phyloP scores from a whole-genome alignment of 2,113 vertebrate species.

The Dicerorhinus sumatrensis region DNA sequence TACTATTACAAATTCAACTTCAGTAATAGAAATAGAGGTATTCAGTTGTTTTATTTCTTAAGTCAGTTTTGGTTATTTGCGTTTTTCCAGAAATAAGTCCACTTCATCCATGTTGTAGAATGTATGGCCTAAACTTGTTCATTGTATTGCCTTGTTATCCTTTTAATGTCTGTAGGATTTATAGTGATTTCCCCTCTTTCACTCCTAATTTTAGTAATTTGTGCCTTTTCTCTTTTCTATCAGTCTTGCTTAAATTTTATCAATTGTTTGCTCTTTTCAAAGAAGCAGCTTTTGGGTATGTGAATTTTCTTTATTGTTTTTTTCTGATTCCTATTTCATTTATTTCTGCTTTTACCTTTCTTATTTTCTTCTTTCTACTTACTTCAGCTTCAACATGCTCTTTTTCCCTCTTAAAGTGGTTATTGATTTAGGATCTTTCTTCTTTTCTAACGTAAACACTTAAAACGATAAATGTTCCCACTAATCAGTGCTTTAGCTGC shows the following conservation, averaged over 20 bases:
- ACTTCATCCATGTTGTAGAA: background rate
- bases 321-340: background rate
- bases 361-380: background rate
- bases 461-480: background rate
- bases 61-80: background rate
- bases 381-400: background rate
- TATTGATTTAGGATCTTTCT: background rate
- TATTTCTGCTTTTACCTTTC: background rate
- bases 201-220: background rate
- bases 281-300: background rate
- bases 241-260: background rate
- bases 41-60: background rate
- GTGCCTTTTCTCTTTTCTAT: background rate
- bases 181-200: background rate
- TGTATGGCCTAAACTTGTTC: background rate
- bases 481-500: background rate
- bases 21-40: background rate
- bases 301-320: background rate
- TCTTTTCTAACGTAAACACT: background rate
- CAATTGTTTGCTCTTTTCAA: background rate
- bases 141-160: accelerated
- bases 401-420: background rate
- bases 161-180: background rate
- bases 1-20: background rate
- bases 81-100: background rate